Evolutionary conservation across 2,888 invertebrate species (phyloP).

Genomic region (Bursaphelenchus okinawaensis): DNA sequence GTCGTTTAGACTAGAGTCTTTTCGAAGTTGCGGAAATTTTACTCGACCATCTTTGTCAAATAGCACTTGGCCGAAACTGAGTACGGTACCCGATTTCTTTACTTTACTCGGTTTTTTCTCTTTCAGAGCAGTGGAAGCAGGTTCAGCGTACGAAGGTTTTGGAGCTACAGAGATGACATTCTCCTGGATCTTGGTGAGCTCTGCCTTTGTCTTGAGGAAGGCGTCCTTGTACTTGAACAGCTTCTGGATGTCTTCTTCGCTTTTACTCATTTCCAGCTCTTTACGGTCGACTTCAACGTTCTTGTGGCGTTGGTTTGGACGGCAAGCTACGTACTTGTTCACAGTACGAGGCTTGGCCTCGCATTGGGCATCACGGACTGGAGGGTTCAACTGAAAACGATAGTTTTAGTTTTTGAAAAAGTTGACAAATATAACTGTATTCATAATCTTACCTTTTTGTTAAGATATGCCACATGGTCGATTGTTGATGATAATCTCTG

Average conservation of each 20-base stretch:
- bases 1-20: not conserved
- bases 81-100: not conserved
- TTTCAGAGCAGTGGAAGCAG: not conserved
- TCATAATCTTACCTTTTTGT: slow-evolving; percentile 26
- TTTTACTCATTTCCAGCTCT: slow-evolving; percentile 22
- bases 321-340: slow-evolving; percentile 54
- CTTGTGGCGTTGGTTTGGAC: slow-evolving; percentile 33
- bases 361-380: slow-evolving; percentile 46
- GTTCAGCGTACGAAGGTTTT: not conserved
- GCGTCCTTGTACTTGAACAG: slow-evolving; percentile 12
- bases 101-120: too few relatives aligned
- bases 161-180: not conserved
- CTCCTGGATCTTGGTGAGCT: not conserved
- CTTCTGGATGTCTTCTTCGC: slow-evolving; percentile 3
- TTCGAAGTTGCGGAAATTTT: not conserved
- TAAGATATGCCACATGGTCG: slow-evolving; percentile 39
- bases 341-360: slow-evolving; percentile 41
- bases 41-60: not conserved
- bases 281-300: slow-evolving; percentile 46
- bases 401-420: not conserved
- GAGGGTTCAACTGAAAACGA: slow-evolving; percentile 35
- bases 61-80: slow-evolving; percentile 2
- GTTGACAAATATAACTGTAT: too few relatives aligned
- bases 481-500: slow-evolving; percentile 44
- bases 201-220: not conserved